A percentile compares a stretch with the other conserved stretches of the same genome.
phyloP scores from a whole-genome alignment of 2,888 invertebrate species.

The Mycalesis mineus region DNA sequence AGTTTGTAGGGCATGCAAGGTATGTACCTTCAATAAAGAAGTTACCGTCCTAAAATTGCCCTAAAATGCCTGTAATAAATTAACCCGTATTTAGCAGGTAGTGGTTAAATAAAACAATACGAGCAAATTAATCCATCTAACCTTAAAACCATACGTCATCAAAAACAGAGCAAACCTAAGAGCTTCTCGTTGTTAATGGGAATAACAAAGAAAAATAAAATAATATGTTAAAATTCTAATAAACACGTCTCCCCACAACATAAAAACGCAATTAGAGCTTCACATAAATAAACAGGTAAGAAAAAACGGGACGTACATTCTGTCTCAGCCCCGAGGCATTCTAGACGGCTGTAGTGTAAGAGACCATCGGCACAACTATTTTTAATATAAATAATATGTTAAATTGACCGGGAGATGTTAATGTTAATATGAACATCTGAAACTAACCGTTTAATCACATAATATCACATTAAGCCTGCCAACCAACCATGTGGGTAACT shows the following conservation, averaged over 20 bases:
- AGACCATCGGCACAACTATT: background rate
- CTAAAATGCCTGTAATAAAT: too few species aligned
- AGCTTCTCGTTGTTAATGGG: background rate
- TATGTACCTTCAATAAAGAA: too few species aligned
- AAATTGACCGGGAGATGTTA: too few species aligned
- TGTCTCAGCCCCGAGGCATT: constrained; percentile 54
- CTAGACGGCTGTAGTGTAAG: constrained; percentile 45
- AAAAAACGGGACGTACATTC: constrained; percentile 52
- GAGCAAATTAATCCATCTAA: background rate
- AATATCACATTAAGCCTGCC: too few species aligned
- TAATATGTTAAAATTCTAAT: constrained; percentile 15
- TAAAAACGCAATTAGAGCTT: constrained; percentile 27
- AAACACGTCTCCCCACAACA: constrained; percentile 18
- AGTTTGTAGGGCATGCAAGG: too few species aligned
- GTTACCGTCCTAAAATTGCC: too few species aligned
- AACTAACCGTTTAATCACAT: too few species aligned
- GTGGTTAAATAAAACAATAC: background rate
- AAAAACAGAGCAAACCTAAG: background rate
- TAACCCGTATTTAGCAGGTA: too few species aligned
- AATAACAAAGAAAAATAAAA: constrained; percentile 4
- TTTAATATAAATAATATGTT: too few species aligned
- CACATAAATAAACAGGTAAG: constrained; percentile 45
- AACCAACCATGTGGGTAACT: too few species aligned
- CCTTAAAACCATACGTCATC: background rate
- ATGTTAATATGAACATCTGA: too few species aligned